These are phyloP conservation scores for Psix sp. DNA, from an alignment of 1,140 invertebrate species.

Conservation along the genomic window DNA sequence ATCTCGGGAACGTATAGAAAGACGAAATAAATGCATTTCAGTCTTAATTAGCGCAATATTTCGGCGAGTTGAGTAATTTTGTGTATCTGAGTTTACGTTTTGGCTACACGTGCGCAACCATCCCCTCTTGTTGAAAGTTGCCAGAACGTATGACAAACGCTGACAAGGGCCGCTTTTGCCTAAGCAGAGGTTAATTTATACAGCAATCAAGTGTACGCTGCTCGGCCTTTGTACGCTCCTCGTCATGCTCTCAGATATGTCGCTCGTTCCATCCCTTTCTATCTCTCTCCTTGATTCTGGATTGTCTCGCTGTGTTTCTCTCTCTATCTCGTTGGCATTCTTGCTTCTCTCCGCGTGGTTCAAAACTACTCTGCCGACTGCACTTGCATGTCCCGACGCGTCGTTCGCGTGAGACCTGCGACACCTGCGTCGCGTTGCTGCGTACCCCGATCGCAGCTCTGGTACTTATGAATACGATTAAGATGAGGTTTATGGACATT, in stretches of 20 bases:
- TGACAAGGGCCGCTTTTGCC: conserved; percentile 60
- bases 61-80: conserved; percentile 40
- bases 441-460: conserved; percentile 27
- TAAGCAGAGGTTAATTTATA: conserved; percentile 63
- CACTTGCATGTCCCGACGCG: conserved; percentile 40
- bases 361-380: conserved; percentile 31
- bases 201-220: conserved; percentile 59
- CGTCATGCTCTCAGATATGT: no score
- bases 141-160: conserved; percentile 58
- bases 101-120: conserved; percentile 10
- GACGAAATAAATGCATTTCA: conserved; percentile 32
- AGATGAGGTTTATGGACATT: conserved; percentile 61
- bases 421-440: conserved; percentile 56
- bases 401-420: conserved; percentile 53
- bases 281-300: not conserved
- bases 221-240: conserved; percentile 39
- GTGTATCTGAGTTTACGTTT: conserved; percentile 44
- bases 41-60: conserved; percentile 40
- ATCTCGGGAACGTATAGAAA: conserved; percentile 12
- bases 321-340: not conserved
- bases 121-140: conserved; percentile 30
- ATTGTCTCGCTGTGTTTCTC: conserved; percentile 9
- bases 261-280: not conserved
- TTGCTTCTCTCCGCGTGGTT: not conserved
- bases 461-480: conserved; percentile 65